Base-by-base conservation (phyloP, 2,797 vertebrate genomes). In the Urosaurus nigricauda region DNA sequence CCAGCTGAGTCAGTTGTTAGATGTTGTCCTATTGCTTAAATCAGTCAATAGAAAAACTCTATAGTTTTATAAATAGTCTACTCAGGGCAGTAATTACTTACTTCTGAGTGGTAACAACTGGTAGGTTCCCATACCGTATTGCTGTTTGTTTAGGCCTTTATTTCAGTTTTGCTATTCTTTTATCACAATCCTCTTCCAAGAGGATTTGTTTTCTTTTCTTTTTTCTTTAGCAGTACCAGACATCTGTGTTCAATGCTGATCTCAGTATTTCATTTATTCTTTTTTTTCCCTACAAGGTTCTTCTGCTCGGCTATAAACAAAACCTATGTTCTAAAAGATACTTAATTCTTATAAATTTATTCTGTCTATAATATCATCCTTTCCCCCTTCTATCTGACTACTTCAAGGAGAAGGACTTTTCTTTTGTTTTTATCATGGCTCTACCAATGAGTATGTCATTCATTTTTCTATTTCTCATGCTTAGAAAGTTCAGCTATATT, bases 1-100 rank as follows among this genome's bases (percentile, higher is more conserved):
- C 75, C 86, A 83, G 37, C 89, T 75, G 75, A 83, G 92, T 84
- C 32, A 19, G 81, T 91, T 87, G 56, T 90, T 68, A 73, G 77
- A 84, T 53, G 13, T 74, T n/a, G n/a, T n/a, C n/a, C n/a, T n/a
- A 87, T n/a, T 77, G 3, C 73, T 9, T n/a, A 63, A 90, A 87
- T 26, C 32, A 32, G 6, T 73, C 1, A 86, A 4, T 79, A 75
- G 1, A 84, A 56, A 60, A 40, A 11, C 78, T 87, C 19, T 26
- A 0, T 58, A 32, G 43, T 84, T 17, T 40, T 1, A 9, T 51
- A 90, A 87, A 26, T 32, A 5, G 19, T 13, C 2, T 65, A 2
- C 26, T 26, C 53, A 43, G 58, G 58, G 13, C 65, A n/a, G 79
- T 60, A 21, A 2, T 13, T 56, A 16, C 21, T 60, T 60, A 4